Percentiles rank a stretch among this genome's conserved stretches.
phyloP scores from a whole-genome alignment of 37 sponge, comb jelly and placozoan genomes.

The Diacarnus erythraeanus region DNA sequence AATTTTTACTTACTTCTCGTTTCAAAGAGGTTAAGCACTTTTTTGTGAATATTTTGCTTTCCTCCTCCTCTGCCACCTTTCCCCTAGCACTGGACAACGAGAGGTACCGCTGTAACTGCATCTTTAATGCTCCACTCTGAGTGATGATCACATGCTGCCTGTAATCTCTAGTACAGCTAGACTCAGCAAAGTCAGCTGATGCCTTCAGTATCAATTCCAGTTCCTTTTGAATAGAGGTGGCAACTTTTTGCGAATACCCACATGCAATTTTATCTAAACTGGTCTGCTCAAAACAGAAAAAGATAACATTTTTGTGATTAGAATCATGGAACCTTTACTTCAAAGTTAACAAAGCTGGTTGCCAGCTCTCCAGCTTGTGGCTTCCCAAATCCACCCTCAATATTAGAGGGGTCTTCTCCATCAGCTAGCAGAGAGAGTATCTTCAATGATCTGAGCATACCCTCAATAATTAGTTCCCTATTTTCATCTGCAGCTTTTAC shows the following conservation, averaged over 20 bases:
- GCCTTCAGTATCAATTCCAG: constrained; percentile 33
- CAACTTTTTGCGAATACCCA: not conserved
- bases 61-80: not conserved
- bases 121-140: constrained; percentile 25
- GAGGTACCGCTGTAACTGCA: not conserved
- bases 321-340: too few relatives aligned
- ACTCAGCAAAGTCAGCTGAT: constrained; percentile 13
- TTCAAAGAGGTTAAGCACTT: not conserved
- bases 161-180: constrained; percentile 22
- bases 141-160: constrained; percentile 43
- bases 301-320: too few relatives aligned
- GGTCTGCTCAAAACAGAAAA: not conserved
- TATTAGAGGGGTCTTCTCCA: constrained; percentile 46
- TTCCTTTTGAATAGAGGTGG: constrained; percentile 7
- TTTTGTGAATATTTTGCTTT: constrained; percentile 12
- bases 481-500: constrained; percentile 50
- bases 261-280: not conserved
- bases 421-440: constrained; percentile 53
- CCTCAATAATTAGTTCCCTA: constrained; percentile 47
- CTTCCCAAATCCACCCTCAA: constrained; percentile 9
- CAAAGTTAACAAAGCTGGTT: constrained; percentile 16
- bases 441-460: constrained; percentile 48
- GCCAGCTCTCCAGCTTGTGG: not conserved
- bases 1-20: not conserved
- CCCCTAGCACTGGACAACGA: not conserved